Conservation (phyloP, 1,140 invertebrate species). For the Wiebesia pumilae region DNA sequence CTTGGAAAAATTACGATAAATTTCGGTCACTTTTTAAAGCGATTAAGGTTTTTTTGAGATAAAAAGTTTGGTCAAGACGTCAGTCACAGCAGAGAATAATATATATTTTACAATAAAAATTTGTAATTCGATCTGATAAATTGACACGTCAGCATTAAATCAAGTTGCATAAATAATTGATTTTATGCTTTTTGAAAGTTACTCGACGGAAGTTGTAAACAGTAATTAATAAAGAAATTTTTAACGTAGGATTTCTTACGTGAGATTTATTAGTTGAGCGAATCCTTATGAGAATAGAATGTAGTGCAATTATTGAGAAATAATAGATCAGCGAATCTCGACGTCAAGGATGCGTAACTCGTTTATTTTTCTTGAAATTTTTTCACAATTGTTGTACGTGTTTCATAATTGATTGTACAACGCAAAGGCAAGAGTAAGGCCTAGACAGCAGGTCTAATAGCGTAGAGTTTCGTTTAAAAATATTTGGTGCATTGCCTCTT, state of each 20-base stretch:
- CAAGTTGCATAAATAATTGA: neutral
- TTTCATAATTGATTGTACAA: too few relatives aligned
- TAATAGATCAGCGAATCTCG: too few relatives aligned
- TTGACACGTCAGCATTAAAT: neutral
- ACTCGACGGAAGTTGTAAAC: too few relatives aligned
- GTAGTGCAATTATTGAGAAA: too few relatives aligned
- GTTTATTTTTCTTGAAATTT: too few relatives aligned
- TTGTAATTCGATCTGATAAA: neutral
- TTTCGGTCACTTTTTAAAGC: neutral
- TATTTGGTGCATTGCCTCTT: neutral
- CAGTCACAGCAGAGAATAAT: neutral
- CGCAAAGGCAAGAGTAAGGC: neutral
- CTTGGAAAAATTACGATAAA: neutral
- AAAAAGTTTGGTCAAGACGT: neutral
- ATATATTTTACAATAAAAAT: neutral
- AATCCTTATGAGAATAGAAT: too few relatives aligned
- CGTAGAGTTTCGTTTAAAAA: neutral
- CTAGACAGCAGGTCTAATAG: neutral
- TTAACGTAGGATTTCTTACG: too few relatives aligned
- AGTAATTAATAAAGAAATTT: too few relatives aligned
- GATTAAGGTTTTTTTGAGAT: neutral
- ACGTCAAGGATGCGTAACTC: too few relatives aligned
- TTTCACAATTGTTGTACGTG: too few relatives aligned
- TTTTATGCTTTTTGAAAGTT: too few relatives aligned
- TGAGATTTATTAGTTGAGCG: too few relatives aligned